These are phyloP conservation scores for Microctenopoma lineatum DNA, from an alignment of 2,797 vertebrate genomes.

Conservation along the genomic window DNA sequence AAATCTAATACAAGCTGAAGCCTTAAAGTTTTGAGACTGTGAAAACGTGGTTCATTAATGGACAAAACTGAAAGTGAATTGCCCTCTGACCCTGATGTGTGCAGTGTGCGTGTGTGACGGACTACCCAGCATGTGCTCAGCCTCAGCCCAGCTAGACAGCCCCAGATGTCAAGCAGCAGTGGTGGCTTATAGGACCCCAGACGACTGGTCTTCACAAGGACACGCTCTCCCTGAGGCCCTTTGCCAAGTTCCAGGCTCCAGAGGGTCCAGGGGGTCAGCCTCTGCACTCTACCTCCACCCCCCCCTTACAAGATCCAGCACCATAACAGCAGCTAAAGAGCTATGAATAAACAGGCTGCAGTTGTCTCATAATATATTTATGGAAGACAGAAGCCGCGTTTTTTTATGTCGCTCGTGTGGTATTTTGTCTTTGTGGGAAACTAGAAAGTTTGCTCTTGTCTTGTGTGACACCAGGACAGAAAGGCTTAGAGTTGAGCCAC, in stretches of 20 bases:
- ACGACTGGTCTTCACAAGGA: conserved; percentile 63
- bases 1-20: background rate
- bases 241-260: conserved; percentile 69
- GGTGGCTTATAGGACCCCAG: conserved; percentile 72
- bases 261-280: conserved; percentile 64
- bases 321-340: conserved; percentile 67
- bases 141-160: conserved; percentile 67
- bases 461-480: conserved; percentile 66
- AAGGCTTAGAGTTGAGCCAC: conserved; percentile 45
- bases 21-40: background rate
- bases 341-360: conserved; percentile 74
- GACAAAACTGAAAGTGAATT: conserved; percentile 70
- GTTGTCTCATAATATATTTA: conserved; percentile 73
- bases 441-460: conserved; percentile 72
- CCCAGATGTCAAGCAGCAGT: conserved; percentile 77
- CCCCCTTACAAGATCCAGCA: conserved; percentile 43
- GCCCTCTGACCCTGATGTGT: conserved; percentile 66
- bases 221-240: conserved; percentile 57
- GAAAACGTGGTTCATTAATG: conserved; percentile 43
- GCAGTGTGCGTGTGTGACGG: conserved; percentile 62
- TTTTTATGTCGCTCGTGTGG: conserved; percentile 45
- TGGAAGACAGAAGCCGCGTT: conserved; percentile 70
- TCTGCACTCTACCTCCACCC: conserved; percentile 42
- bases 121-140: conserved; percentile 73
- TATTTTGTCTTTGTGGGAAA: conserved; percentile 78